Conservation (phyloP, 2,113 vertebrate genomes). For the Neotoma lepida region DNA sequence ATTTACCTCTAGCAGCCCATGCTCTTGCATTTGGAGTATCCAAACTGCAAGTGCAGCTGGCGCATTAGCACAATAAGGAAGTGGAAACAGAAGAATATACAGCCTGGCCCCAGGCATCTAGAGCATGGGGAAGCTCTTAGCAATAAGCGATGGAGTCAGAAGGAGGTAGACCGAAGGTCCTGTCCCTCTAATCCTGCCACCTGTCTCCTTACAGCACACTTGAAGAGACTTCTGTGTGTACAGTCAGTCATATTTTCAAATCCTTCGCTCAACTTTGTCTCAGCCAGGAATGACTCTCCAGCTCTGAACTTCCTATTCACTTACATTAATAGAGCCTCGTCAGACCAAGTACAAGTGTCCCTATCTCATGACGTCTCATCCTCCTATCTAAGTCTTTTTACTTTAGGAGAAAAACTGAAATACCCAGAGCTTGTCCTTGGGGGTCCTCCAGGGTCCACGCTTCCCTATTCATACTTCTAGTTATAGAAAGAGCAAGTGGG, state of each 20-base stretch:
- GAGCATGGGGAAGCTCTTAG: background rate
- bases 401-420: background rate
- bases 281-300: background rate
- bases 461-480: background rate
- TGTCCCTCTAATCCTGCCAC: background rate
- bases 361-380: background rate
- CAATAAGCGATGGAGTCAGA: background rate
- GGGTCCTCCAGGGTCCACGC: background rate
- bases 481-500: no score
- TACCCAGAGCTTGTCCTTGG: background rate
- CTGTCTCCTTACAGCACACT: background rate
- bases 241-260: fast-evolving
- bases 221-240: fast-evolving
- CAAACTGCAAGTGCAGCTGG: no score
- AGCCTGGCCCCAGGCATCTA: background rate
- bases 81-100: fast-evolving
- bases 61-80: background rate
- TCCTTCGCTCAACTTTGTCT: background rate
- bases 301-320: background rate
- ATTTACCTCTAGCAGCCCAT: background rate
- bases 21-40: background rate
- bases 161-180: background rate
- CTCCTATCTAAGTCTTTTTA: background rate
- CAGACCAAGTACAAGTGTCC: background rate
- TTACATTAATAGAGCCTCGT: no score